Evolutionary conservation across 2,113 vertebrate genomes (phyloP), one percentile per base, ranked within the genome.

Genomic region (Alligator mississippiensis): DNA sequence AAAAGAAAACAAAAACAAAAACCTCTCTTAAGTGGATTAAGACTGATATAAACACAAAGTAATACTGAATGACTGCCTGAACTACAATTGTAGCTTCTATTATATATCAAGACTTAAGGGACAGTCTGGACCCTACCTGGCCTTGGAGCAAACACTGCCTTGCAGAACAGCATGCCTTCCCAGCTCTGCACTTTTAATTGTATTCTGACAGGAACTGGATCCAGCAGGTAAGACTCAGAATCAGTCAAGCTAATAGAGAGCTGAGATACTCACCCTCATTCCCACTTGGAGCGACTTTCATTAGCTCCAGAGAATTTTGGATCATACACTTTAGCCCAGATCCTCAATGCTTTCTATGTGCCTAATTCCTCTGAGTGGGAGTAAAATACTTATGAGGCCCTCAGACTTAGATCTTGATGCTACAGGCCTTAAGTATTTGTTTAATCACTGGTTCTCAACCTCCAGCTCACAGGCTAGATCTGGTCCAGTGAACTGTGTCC

Each of bases 11-110:
- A 47, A 47, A 47, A 47, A 47, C 47, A 9, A 47, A 47, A 47
- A 47, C 93, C 80, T 95, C 81, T 94, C 94, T 96, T 12, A 80
- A 92, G 80, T 68, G 59, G 80, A 97, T 96, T 95, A 95, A 77
- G 91, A 80, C 28, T 62, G 94, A 79, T 74, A 77, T 96, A 92
- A 94, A 94, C 92, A 97, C 88, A 91, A 93, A 96, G 90, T 89
- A 80, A 96, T 90, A 94, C 72, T 86, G 75, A 84, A 70, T 58
- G 88, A 72, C 86, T 89, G 28, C 54, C 21, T 90, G 87, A 74
- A 89, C 77, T 88, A 93, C 38, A 62, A 91, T 13, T 1, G 6
- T 22, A 83, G 91, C 63, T 90, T 59, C 75, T 90, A 38, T 89
- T 94, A 89, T 72, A 75, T 9, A 94, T 81, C 28, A 58, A 85